phyloP scores from a whole-genome alignment of 2,797 vertebrate species.

The Threskiornis aethiopicus region DNA sequence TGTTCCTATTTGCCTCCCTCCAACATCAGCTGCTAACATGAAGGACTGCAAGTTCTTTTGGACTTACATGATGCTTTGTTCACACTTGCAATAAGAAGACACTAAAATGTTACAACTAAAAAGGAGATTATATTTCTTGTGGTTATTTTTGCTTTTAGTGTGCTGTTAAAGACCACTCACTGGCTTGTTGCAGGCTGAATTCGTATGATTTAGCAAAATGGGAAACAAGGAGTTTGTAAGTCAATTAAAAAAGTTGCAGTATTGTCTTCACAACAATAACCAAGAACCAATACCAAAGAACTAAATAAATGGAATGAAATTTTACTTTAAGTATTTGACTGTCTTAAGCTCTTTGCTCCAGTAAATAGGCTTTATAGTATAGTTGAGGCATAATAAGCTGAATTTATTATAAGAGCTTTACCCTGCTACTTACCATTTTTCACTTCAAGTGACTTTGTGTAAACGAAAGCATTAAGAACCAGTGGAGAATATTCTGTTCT shows the following conservation, averaged over 20 bases:
- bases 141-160: not conserved
- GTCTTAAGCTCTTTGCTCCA: not conserved
- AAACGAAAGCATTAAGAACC: not conserved
- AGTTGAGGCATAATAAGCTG: not conserved
- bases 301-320: not conserved
- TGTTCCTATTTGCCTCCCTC: not conserved
- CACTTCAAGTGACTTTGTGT: not conserved
- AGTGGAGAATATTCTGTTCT: not conserved
- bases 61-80: not conserved
- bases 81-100: not conserved
- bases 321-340: not conserved
- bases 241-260: not conserved
- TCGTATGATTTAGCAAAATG: not conserved
- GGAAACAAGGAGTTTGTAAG: not conserved
- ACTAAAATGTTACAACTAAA: not conserved
- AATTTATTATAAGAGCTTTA: not conserved
- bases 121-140: not conserved
- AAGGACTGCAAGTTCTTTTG: not conserved
- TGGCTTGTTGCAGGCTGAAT: not conserved
- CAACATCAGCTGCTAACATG: not conserved
- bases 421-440: not conserved
- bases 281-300: fast-evolving
- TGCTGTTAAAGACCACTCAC: not conserved
- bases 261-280: not conserved
- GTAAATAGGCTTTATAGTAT: not conserved